A percentile compares a stretch with the other conserved stretches of the same genome.
Evolutionary conservation across 2,797 vertebrate genomes (phyloP).

Genomic region (Artibeus jamaicensis): DNA sequence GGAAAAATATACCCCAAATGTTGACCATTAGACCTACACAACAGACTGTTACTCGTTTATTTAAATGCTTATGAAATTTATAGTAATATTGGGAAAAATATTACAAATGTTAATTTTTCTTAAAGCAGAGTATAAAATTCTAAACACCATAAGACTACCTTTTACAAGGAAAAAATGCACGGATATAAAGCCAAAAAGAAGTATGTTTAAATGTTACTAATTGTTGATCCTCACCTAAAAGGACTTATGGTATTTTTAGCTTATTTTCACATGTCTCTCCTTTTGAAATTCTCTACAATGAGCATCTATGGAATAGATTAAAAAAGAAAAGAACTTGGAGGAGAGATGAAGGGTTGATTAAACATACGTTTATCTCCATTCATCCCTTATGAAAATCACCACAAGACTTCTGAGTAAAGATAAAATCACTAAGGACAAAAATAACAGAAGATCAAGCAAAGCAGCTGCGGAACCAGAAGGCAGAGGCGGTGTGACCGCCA

Average conservation of each 20-base stretch:
- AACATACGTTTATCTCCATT: not conserved
- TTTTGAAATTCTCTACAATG: not conserved
- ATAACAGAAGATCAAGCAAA: not conserved
- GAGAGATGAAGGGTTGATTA: not conserved
- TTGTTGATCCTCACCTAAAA: not conserved
- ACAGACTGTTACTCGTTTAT: not conserved
- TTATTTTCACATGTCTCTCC: not conserved
- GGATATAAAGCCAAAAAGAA: not conserved
- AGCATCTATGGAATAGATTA: not conserved
- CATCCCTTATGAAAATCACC: not conserved
- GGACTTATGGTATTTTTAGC: not conserved
- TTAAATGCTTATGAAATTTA: not conserved
- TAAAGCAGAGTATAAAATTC: not conserved
- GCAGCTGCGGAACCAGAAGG: not conserved
- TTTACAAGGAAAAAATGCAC: not conserved
- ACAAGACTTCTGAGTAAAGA: not conserved
- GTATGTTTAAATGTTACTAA: not conserved
- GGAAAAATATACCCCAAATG: not conserved
- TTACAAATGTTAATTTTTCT: not conserved
- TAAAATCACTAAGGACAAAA: not conserved
- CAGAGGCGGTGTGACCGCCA: not conserved
- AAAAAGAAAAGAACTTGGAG: not conserved
- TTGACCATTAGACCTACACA: not conserved
- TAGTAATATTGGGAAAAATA: not conserved
- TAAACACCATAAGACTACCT: not conserved